A percentile compares a stretch with the other conserved stretches of the same genome.
Evolutionary conservation across 2,113 vertebrate genomes (phyloP).

Genomic region (Neolamprologus tretocephalus): DNA sequence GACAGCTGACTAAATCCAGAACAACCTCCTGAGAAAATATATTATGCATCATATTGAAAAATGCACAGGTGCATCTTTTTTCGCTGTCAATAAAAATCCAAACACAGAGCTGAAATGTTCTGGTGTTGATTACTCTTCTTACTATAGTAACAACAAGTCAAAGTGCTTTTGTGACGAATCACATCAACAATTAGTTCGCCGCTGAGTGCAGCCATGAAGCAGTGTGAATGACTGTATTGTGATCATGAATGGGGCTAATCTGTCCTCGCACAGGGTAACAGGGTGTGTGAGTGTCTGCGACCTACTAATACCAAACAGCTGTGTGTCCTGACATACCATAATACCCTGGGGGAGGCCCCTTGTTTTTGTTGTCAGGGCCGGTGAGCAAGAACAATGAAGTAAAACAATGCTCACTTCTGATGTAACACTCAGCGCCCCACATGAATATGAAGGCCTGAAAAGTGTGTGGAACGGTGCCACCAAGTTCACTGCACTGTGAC

Average conservation of each 20-base stretch:
- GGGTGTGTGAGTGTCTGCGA: neutral
- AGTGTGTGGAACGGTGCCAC: neutral
- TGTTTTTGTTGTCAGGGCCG: neutral
- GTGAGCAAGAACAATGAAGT: slow-evolving; percentile 10
- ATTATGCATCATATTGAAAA: neutral
- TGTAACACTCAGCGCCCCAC: neutral
- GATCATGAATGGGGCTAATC: slow-evolving; percentile 6
- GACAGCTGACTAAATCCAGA: neutral
- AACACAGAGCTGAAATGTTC: neutral
- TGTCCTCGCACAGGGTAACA: neutral
- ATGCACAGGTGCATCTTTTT: neutral
- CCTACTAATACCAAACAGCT: neutral
- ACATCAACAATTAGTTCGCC: neutral
- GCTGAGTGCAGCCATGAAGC: neutral
- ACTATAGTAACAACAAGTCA: neutral
- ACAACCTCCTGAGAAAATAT: neutral
- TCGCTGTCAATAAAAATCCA: neutral
- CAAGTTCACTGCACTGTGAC: neutral
- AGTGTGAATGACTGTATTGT: neutral
- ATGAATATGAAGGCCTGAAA: neutral
- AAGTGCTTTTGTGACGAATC: neutral
- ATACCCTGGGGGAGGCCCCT: neutral
- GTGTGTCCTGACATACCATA: neutral
- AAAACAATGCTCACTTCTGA: neutral
- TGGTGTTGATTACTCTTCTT: neutral